phyloP scores from a whole-genome alignment of 35 echinoderm and acorn worm species.

The Diadema setosum region DNA sequence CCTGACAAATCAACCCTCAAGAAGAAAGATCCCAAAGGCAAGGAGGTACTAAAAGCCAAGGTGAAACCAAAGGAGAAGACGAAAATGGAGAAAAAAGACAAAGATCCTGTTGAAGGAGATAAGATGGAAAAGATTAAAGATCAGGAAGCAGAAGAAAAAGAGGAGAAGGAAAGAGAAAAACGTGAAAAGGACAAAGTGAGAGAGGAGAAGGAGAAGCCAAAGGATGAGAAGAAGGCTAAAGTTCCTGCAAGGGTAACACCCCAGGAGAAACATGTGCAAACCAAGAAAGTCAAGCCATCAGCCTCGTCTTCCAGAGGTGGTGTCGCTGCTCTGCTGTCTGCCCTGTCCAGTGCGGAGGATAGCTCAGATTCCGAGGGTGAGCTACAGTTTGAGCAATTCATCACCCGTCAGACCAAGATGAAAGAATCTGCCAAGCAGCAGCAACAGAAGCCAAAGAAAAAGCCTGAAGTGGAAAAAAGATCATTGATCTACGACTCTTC shows the following conservation, averaged over 20 bases:
- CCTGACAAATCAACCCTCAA: conserved; percentile 17
- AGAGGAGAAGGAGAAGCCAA: conserved; percentile 16
- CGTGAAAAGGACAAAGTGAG: conserved; percentile 31
- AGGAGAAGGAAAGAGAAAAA: conserved; percentile 18
- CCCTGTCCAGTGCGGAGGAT: conserved; percentile 30
- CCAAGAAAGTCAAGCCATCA: background rate
- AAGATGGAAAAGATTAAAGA: background rate
- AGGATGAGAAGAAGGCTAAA: conserved; percentile 36
- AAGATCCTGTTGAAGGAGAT: background rate
- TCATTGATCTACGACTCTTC: conserved; percentile 40
- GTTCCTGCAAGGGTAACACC: background rate
- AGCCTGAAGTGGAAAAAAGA: background rate
- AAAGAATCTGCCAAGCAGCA: conserved; percentile 8
- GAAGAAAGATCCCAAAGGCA: conserved; percentile 28
- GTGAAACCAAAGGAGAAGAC: conserved; percentile 46
- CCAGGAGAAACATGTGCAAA: background rate
- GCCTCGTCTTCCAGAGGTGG: conserved; percentile 20
- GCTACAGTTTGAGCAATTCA: conserved; percentile 27
- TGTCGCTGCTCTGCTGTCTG: conserved; percentile 41
- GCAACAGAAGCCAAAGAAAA: conserved; percentile 28
- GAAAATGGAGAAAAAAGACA: conserved; percentile 26
- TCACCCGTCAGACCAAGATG: background rate
- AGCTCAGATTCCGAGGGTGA: conserved; percentile 48
- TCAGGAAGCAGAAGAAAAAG: conserved; percentile 1
- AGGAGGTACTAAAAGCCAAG: conserved; percentile 32